Evolutionary conservation across 1,140 invertebrate genomes (phyloP).

Genomic region (Drosophila eugracilis): DNA sequence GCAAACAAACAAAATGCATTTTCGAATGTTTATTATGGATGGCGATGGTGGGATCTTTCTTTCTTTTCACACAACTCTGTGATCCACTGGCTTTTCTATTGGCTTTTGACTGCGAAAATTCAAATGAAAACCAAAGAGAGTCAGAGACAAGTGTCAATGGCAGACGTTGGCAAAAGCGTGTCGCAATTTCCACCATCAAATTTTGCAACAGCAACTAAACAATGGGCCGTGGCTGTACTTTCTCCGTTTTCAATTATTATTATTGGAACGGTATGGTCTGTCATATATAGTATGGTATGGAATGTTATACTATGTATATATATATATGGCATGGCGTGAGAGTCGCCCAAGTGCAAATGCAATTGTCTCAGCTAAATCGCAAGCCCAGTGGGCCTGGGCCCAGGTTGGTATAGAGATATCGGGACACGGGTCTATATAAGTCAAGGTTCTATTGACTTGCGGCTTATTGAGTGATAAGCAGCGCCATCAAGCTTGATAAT

Average conservation of each 20-base stretch:
- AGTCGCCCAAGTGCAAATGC: constrained; percentile 36
- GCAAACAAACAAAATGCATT: background rate
- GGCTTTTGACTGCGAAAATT: constrained; percentile 56
- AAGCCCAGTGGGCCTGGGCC: background rate
- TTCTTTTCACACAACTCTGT: constrained; percentile 53
- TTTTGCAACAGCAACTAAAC: constrained; percentile 36
- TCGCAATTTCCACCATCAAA: constrained; percentile 67
- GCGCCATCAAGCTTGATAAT: constrained; percentile 32
- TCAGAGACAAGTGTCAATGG: constrained; percentile 67
- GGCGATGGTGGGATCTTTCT: constrained; percentile 5
- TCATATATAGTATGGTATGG: background rate
- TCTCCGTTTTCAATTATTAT: constrained; percentile 65
- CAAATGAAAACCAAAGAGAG: constrained; percentile 69
- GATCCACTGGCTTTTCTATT: constrained; percentile 22
- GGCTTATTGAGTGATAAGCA: constrained; percentile 59
- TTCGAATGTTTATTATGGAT: background rate
- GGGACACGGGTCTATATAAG: constrained; percentile 49
- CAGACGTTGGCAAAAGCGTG: constrained; percentile 67
- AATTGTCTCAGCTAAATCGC: background rate
- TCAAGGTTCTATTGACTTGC: constrained; percentile 66
- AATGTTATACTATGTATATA: too few species aligned
- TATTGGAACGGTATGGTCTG: background rate
- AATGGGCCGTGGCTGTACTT: constrained; percentile 69
- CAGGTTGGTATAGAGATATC: background rate
- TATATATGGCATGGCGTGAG: constrained; percentile 18